Evolutionary conservation across 2,113 vertebrate genomes (phyloP), one percentile per base, ranked within the genome.

Genomic region (Hemiprocne comata): DNA sequence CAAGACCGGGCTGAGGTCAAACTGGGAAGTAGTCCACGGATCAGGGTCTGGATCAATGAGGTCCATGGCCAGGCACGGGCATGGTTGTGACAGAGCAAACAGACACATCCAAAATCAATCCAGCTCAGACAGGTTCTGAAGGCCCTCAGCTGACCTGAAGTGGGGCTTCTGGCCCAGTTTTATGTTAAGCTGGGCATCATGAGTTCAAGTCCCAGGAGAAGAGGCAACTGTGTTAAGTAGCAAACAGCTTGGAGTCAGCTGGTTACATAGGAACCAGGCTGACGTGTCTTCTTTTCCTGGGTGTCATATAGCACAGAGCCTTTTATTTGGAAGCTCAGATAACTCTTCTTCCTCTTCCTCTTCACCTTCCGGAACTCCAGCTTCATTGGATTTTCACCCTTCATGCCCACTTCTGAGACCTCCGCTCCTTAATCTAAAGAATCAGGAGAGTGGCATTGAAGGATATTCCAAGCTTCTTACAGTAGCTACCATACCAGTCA

Each of bases 81-180:
- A 77, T 26, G 77, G 76, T 89, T 96, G 91, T 94, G 93, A 93
- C 93, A 96, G 89, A 95, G 80, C 79, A 95, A 94, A 88, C 91
- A 95, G 86, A 11, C 70, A 71, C 65, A 74, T 16, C 18, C 71
- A 18, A 13, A 2, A 40, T 54, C 60, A 93, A 66, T 77, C 89
- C 89, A 89, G 93, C 73, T 92, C 91, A 93, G 73, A 81, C 96
- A 95, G 84, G 93, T 95, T 87, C 89, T 94, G 28, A 51, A 54
- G 23, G 53, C 74, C 89, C 48, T 55, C 42, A 66, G 17, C 29
- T 89, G 93, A 92, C 91, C 87, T 87, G 42, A 76, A 88, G 44
- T 31, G 31, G 4, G 7, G 33, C 40, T 92, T 11, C 28, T 28
- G 50, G 46, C 21, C 19, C 46, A 84, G 7, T 61, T 90, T 0